These are phyloP conservation scores for Heterodera schachtii DNA, from an alignment of 1,140 invertebrate genomes.

Conservation along the genomic window DNA sequence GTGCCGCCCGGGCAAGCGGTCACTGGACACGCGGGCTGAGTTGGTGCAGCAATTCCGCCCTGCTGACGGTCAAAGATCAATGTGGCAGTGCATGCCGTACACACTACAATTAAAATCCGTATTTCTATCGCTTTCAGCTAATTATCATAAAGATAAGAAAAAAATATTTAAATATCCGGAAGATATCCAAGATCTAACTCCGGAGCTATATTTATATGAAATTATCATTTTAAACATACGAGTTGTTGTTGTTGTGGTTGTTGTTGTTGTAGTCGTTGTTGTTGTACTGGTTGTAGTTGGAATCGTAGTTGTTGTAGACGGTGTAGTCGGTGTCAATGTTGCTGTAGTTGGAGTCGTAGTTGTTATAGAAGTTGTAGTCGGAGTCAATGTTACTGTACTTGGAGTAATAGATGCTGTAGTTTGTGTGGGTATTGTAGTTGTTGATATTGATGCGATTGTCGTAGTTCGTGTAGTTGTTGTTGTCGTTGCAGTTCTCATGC, in stretches of 20 bases:
- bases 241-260: conserved; percentile 2
- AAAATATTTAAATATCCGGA: too few relatives aligned
- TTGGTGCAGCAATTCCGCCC: conserved; percentile 2
- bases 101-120: neutral
- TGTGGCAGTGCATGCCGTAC: neutral
- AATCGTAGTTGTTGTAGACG: neutral
- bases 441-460: neutral
- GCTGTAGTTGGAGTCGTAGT: neutral
- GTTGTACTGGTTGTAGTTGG: conserved; percentile 4
- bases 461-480: neutral
- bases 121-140: too few relatives aligned
- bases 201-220: neutral
- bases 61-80: neutral
- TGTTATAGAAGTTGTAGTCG: neutral
- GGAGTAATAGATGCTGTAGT: neutral
- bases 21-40: neutral
- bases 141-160: too few relatives aligned
- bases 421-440: neutral
- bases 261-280: neutral
- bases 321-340: neutral
- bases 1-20: neutral
- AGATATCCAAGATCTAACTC: neutral
- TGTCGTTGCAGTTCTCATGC: neutral
- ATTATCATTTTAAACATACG: neutral
- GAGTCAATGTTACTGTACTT: conserved; percentile 13